phyloP scores from a whole-genome alignment of 1,140 invertebrate genomes.

The Anoplophora glabripennis region DNA sequence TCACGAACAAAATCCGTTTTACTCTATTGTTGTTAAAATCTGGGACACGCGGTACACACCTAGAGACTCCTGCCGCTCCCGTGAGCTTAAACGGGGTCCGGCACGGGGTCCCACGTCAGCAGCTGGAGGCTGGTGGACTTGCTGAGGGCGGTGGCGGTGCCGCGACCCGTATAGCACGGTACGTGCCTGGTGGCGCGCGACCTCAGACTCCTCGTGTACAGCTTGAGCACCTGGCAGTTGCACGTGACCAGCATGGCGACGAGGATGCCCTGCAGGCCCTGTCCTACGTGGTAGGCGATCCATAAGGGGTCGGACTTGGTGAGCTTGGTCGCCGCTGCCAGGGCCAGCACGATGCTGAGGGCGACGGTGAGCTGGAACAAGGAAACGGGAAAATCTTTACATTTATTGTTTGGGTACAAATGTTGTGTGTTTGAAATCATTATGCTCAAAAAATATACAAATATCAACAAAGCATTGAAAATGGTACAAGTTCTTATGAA shows the following conservation, averaged over 20 bases:
- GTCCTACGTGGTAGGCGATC: slow-evolving; percentile 52
- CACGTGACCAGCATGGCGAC: slow-evolving; percentile 63
- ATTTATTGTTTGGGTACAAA: no score
- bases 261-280: slow-evolving; percentile 58
- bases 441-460: no score
- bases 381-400: no score
- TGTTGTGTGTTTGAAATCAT: no score
- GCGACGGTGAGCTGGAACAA: slow-evolving; percentile 44
- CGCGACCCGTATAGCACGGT: slow-evolving; percentile 25
- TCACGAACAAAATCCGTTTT: no score
- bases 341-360: slow-evolving; percentile 35
- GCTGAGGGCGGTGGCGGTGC: slow-evolving; percentile 24
- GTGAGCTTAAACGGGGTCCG: slow-evolving; percentile 41
- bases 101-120: slow-evolving; percentile 45
- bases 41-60: no score
- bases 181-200: slow-evolving; percentile 29
- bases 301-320: slow-evolving; percentile 43
- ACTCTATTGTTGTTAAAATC: no score
- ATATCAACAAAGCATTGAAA: no score
- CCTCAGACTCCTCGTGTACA: slow-evolving; percentile 43
- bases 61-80: no score
- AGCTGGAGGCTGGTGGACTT: slow-evolving; percentile 47
- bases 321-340: slow-evolving; percentile 39
- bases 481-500: no score
- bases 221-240: slow-evolving; percentile 56